Conservation (phyloP, 1,140 invertebrate genomes). For the Varroa destructor region DNA sequence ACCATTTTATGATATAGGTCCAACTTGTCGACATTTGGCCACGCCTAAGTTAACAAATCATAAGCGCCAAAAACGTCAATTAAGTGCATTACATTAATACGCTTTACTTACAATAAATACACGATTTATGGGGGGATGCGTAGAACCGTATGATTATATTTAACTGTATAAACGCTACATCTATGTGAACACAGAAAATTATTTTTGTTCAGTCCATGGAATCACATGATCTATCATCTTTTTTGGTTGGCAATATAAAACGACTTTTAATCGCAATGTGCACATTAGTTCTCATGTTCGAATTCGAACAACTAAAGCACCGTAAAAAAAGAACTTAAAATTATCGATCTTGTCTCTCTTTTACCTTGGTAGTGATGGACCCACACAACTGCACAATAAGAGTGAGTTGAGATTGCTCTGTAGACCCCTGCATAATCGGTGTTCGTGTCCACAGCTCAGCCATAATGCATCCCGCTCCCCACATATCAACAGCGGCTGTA, state of each 20-base stretch:
- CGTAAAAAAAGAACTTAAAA: conserved; percentile 6
- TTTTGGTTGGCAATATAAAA: too few relatives aligned
- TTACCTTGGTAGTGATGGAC: conserved; percentile 72
- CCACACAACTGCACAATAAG: conserved; percentile 93
- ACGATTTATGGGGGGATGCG: too few relatives aligned
- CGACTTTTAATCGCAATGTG: too few relatives aligned
- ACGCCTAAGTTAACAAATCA: conserved; percentile 40
- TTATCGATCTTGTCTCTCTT: background rate
- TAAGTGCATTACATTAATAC: background rate
- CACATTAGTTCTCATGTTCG: too few relatives aligned
- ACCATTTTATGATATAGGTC: conserved; percentile 85
- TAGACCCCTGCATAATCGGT: conserved; percentile 67
- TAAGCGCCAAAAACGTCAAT: background rate
- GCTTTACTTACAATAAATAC: too few relatives aligned
- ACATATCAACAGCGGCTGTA: conserved; percentile 89
- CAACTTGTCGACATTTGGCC: conserved; percentile 85
- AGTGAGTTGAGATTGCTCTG: conserved; percentile 87
- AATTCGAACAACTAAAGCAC: background rate
- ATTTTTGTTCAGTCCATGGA: background rate
- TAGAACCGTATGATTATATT: too few relatives aligned
- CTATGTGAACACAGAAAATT: background rate
- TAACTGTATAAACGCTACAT: too few relatives aligned
- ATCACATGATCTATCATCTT: background rate
- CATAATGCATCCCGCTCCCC: conserved; percentile 98
- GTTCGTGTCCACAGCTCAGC: conserved; percentile 95